Percentiles rank a stretch among this genome's conserved stretches.
phyloP scores from a whole-genome alignment of 2,888 invertebrate species.

The Nomada goodeniana region DNA sequence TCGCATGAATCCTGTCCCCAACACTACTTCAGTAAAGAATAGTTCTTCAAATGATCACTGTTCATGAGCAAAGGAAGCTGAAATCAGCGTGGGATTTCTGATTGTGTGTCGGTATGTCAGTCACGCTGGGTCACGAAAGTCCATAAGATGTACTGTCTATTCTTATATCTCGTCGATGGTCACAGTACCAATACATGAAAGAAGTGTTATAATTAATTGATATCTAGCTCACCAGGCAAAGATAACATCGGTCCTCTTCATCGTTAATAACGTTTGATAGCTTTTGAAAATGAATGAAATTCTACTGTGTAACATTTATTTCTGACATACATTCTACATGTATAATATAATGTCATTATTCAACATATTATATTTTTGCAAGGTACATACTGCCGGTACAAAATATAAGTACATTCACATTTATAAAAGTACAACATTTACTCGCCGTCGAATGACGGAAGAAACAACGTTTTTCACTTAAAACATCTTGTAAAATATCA shows the following conservation, averaged over 20 bases:
- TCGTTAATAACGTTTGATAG: conserved; percentile 25
- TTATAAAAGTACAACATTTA: conserved; percentile 79
- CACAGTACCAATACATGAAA: conserved; percentile 71
- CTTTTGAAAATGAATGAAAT: conserved; percentile 10
- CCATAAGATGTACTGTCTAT: conserved; percentile 26
- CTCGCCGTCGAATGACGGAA: conserved; percentile 57
- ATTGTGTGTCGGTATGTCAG: too few species aligned
- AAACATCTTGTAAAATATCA: conserved; percentile 43
- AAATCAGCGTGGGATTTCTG: too few species aligned
- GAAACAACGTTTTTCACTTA: conserved; percentile 60
- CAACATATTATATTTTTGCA: conserved; percentile 44
- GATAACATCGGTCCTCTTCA: conserved; percentile 5
- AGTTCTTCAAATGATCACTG: too few species aligned
- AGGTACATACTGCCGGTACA: conserved; percentile 69
- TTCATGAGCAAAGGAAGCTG: too few species aligned
- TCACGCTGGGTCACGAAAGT: too few species aligned
- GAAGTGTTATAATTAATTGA: conserved; percentile 70
- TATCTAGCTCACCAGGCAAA: conserved; percentile 40
- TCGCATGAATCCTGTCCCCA: too few species aligned
- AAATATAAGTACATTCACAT: conserved; percentile 79
- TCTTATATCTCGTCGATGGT: too few species aligned
- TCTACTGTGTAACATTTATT: conserved; percentile 48
- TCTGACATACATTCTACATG: conserved; percentile 51
- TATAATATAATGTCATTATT: conserved; percentile 50
- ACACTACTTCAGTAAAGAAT: too few species aligned